Base-by-base conservation (phyloP, 2,888 invertebrate genomes). In the Neocrepidodera transversa region DNA sequence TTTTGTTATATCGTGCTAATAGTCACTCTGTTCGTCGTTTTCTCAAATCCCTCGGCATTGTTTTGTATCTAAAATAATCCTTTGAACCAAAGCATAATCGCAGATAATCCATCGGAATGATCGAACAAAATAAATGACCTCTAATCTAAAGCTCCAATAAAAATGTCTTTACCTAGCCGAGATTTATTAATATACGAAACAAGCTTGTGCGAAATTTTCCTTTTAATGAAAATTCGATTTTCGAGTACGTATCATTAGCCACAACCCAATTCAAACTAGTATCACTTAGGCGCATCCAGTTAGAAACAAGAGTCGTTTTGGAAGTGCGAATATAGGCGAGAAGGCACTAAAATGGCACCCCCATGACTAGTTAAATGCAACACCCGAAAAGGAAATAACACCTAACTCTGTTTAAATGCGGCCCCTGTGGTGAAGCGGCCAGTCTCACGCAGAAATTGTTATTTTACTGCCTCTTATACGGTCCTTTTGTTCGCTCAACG, bases 301-400 rank as follows among this genome's bases (percentile, higher is more conserved):
- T 66, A 51, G 58, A 59, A 59, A 58, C 51, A 62, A 64, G 63
- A 65, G 65, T 57, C 61, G 60, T 67, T 51, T 63, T 43, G 47
- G 56, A 40, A 35, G 43, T 47, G 59, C 48, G 45, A 54, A 51
- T 57, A 64, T 54, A 49, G 64, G 52, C 58, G 48, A 56, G 50
- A 67, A 65, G 64, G 56, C 53, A 48, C 50, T 18, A 43, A 67
- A n/a, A 69, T 60, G 51, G 63, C 68, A 66, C 69, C 69, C 69
- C 58, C 61, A 65, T 64, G 69, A 62, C 68, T 66, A 69, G 64
- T 67, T 66, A 60, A 56, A 58, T 57, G 58, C 60, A 58, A 50
- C 60, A 62, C 30, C 30, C 58, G 57, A 49, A 58, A 56, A 53
- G 57, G 60, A 65, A 68, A 67, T 65, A 63, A 63, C 65, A 66